Evolutionary conservation across 2,113 vertebrate genomes (phyloP).

Genomic region (Oceanites oceanicus): DNA sequence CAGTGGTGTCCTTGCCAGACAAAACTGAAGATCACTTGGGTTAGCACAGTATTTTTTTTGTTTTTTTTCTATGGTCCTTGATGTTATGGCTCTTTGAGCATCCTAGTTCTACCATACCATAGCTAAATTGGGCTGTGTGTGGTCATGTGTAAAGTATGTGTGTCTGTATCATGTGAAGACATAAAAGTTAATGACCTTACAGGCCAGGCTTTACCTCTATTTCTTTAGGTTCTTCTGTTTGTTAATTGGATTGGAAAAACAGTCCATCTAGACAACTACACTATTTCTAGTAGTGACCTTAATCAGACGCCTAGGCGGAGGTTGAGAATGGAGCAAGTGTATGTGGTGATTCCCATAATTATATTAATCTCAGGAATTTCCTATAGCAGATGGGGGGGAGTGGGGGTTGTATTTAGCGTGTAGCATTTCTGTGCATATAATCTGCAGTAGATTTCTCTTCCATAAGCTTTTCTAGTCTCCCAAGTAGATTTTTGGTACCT

Average conservation of each 20-base stretch:
- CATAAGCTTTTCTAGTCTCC: not conserved
- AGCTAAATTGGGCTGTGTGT: not conserved
- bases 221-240: not conserved
- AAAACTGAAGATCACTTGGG: not conserved
- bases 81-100: not conserved
- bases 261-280: not conserved
- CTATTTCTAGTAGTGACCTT: not conserved
- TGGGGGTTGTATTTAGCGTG: not conserved
- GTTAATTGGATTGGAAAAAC: not conserved
- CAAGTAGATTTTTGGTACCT: not conserved
- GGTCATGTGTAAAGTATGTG: not conserved
- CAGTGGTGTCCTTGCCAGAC: not conserved
- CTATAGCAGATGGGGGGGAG: fast-evolving
- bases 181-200: not conserved
- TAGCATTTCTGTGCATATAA: not conserved
- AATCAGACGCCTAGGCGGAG: not conserved
- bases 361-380: not conserved
- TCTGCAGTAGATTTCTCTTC: not conserved
- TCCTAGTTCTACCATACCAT: not conserved
- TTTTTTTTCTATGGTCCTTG: not conserved
- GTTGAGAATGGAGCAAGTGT: not conserved
- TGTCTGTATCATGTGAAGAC: not conserved
- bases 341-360: not conserved
- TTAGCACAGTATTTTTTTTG: not conserved
- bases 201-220: not conserved